A percentile compares a stretch with the other conserved stretches of the same genome.
phyloP scores from a whole-genome alignment of 2,888 invertebrate genomes.

The Timema podura region DNA sequence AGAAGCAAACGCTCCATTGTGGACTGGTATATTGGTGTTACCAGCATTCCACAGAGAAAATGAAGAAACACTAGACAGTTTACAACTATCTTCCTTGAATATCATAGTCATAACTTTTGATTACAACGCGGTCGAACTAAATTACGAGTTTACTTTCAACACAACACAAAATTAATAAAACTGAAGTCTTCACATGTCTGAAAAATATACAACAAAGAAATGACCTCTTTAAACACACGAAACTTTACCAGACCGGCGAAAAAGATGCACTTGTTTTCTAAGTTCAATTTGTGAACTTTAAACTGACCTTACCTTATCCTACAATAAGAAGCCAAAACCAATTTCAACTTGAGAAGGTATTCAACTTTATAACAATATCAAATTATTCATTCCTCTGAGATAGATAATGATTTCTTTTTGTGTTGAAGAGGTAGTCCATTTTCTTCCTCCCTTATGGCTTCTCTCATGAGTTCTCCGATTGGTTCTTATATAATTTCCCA shows the following conservation, averaged over 20 bases:
- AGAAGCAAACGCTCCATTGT: slow-evolving; percentile 31
- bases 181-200: slow-evolving; percentile 32
- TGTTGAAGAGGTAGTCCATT: too few species aligned
- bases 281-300: slow-evolving; percentile 29
- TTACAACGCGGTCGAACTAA: slow-evolving; percentile 28
- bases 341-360: slow-evolving; percentile 26
- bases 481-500: too few species aligned
- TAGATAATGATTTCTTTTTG: too few species aligned
- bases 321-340: slow-evolving; percentile 29
- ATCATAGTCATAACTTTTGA: slow-evolving; percentile 29
- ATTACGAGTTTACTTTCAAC: slow-evolving; percentile 31
- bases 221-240: slow-evolving; percentile 31
- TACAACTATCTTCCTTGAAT: slow-evolving; percentile 30
- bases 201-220: slow-evolving; percentile 29
- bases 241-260: slow-evolving; percentile 27
- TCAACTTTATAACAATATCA: slow-evolving; percentile 17
- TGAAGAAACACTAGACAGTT: slow-evolving; percentile 32
- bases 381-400: background rate
- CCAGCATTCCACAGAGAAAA: slow-evolving; percentile 32
- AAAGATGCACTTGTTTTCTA: slow-evolving; percentile 29
- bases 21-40: slow-evolving; percentile 29
- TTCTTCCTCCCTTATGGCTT: too few species aligned
- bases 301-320: slow-evolving; percentile 33
- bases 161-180: slow-evolving; percentile 33
- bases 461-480: too few species aligned